Base-by-base conservation (phyloP, 1,140 invertebrate species). In the Panonychus citri region DNA sequence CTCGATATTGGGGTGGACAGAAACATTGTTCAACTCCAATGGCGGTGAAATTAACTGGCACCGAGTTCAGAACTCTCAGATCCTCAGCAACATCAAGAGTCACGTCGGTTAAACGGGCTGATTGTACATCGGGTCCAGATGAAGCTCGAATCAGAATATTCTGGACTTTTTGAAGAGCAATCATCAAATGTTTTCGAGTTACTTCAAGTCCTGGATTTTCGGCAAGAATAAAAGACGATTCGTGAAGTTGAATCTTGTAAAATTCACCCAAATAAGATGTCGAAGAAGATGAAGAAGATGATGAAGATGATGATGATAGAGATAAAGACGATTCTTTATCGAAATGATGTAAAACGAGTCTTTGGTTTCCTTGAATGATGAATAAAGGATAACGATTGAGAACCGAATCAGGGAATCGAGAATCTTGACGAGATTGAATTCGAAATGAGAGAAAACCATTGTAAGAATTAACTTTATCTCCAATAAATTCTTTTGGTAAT, bases 401-500 rank as follows among this genome's bases (percentile, higher is more conserved):
- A n/a, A 72, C 68, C n/a, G 71, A 74, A 42, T 75, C 74, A 40
- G 77, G 75, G 67, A 93, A 94, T 56, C 81, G 74, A 3, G 97
- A 69, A 59, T 79, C 80, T 7, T 91, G 91, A 60, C 89, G 90
- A 67, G 43, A 46, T n/a, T n/a, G n/a, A 3, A 46, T n/a, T 15
- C 43, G 43, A 24, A 46, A 46, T 21, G 43, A 21, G n/a, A 46
- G n/a, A 24, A n/a, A 46, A 46, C 43, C 43, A 46, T 46, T 46
- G 43, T 97, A 98, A 0, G 90, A 95, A 37, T 80, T 60, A 67
- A 81, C 80, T 73, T 78, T 80, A 72, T 96, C 91, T 3, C 86
- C 87, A 2, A 82, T 73, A 69, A 94, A 89, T 43, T 79, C 73
- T 1, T 77, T 71, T 0, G 88, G 85, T 5, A 95, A 69, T 61